Base-by-base conservation (phyloP, 2,888 invertebrate species). In the Micropterix aruncella region DNA sequence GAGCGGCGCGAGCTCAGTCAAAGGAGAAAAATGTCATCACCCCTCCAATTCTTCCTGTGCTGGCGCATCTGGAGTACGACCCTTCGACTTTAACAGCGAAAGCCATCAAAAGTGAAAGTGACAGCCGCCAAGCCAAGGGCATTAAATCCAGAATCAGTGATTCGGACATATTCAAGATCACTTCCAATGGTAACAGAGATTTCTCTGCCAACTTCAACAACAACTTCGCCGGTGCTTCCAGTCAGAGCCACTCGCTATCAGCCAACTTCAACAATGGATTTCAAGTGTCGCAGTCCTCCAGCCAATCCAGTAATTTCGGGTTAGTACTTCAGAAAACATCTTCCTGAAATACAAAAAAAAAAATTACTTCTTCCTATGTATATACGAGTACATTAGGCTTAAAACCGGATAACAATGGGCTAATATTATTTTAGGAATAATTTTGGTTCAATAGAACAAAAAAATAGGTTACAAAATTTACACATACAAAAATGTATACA, bases 241-340 rank as follows among this genome's bases (percentile, higher is more conserved):
- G 70, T 1, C 54, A 56, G n/a, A 70, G 68, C 47, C 70, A 70
- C 16, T 60, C 70, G 0, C 70, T 70, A 1, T 65, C 69, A 2
- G 70, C 71, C 49, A 68, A 69, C 1, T 66, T 70, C 53, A 63
- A 68, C 1, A 66, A 70, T 44, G 70, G 70, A n/a, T 69, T 68
- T 51, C 66, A 61, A 44, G 64, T 70, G 50, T 70, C 70, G 5
- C 70, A 70, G 55, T 67, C 70, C 51, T 65, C 66, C 18, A 70
- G 70, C 2, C 71, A 71, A 37, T 66, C 71, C 2, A 69, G 69
- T 18, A 71, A 69, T 47, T 65, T 66, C 56, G 64, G 65, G 70
- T 70, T 54, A 62, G 65, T 60, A 51, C 55, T 52, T 52, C 42
- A 47, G 14, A 3, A 40, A 44, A 12, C 16, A 37, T 44, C 38